Evolutionary conservation across 2,888 invertebrate species (phyloP).

Genomic region (Belgica antarctica): DNA sequence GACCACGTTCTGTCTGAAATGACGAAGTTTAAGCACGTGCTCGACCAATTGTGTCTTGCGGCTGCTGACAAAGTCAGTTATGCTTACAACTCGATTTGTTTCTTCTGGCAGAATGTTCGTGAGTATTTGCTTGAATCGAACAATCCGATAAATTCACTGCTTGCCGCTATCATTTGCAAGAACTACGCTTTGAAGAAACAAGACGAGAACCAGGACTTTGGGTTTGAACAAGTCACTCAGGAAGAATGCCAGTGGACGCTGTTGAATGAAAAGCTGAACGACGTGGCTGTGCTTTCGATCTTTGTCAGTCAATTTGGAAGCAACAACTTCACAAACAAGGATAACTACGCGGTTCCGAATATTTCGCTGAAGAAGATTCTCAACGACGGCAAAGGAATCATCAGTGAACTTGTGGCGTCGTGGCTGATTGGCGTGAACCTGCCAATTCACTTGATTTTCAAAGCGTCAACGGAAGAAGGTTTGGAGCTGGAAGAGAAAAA

Average conservation of each 20-base stretch:
- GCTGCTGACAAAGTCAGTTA: conserved; percentile 62
- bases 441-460: conserved; percentile 63
- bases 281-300: conserved; percentile 72
- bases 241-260: conserved; percentile 86
- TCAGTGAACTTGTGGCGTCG: conserved; percentile 82
- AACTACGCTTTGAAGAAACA: conserved; percentile 61
- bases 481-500: conserved; percentile 40
- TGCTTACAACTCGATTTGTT: conserved; percentile 68
- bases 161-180: conserved; percentile 80
- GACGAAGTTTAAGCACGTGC: conserved; percentile 64
- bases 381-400: conserved; percentile 71
- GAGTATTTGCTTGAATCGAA: conserved; percentile 69
- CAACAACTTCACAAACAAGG: conserved; percentile 52
- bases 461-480: conserved; percentile 54
- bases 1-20: conserved; percentile 60
- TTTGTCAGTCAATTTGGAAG: conserved; percentile 61
- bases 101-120: conserved; percentile 80
- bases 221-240: conserved; percentile 80
- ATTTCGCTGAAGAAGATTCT: conserved; percentile 67
- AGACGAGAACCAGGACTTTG: conserved; percentile 57
- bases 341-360: conserved; percentile 58
- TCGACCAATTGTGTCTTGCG: conserved; percentile 65
- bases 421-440: conserved; percentile 78
- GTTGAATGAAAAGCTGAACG: conserved; percentile 84
- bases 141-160: conserved; percentile 73